Percentiles rank a stretch among this genome's conserved stretches.
Conservation (phyloP, 1,140 invertebrate species). For the Nixonia krombeini region DNA sequence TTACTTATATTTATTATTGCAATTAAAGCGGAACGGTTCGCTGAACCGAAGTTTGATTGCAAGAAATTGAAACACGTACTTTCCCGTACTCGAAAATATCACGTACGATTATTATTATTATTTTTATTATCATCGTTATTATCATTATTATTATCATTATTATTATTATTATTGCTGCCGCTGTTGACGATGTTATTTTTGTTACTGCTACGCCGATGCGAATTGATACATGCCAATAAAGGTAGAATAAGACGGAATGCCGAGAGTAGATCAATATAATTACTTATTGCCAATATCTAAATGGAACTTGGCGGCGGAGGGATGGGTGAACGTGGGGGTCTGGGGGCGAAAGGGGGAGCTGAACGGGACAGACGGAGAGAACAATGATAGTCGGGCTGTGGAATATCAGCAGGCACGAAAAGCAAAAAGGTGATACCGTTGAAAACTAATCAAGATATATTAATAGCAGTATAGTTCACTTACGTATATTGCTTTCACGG, state of each 20-base stretch:
- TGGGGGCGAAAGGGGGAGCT: conserved; percentile 13
- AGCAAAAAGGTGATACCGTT: conserved; percentile 58
- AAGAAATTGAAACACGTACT: too few relatives aligned
- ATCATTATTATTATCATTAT: too few relatives aligned
- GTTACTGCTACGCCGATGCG: background rate
- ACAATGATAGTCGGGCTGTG: conserved; percentile 25
- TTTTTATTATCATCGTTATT: too few relatives aligned
- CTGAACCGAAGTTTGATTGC: too few relatives aligned
- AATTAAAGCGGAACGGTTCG: too few relatives aligned
- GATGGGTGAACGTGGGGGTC: conserved; percentile 16
- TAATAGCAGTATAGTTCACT: conserved; percentile 65
- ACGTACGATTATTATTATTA: too few relatives aligned
- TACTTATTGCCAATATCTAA: conserved; percentile 62
- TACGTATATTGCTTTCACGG: conserved; percentile 57
- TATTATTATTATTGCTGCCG: background rate
- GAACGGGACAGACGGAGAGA: conserved; percentile 15
- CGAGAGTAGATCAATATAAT: conserved; percentile 47
- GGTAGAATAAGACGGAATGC: conserved; percentile 22
- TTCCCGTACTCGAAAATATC: too few relatives aligned
- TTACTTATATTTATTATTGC: conserved; percentile 1
- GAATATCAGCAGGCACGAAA: conserved; percentile 26
- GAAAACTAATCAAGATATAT: conserved; percentile 67
- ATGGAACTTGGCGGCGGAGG: conserved; percentile 46
- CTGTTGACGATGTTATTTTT: background rate
- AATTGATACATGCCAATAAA: conserved; percentile 9